Evolutionary conservation across 2,888 invertebrate genomes (phyloP), one percentile per base, ranked within the genome.

Genomic region (Cephus pygmeus): DNA sequence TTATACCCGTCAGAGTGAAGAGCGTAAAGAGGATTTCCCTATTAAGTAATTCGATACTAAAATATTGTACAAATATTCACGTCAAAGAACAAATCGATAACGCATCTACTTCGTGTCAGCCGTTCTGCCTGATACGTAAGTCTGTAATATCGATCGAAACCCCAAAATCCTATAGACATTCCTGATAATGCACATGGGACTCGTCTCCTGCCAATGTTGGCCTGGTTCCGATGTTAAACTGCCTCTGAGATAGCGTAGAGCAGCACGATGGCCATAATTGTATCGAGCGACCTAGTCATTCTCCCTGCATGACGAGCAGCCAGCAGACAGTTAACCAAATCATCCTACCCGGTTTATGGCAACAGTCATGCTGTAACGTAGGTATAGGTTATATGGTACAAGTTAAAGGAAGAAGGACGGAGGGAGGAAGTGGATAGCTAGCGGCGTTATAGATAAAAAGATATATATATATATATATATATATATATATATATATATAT

Each of bases 221-320:
- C 88, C 88, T 87, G 87, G 88, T 88, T 88, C 84, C 87, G 83
- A 87, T 87, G 87, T 84, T 85, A 84, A 87, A 85, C 85, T 81
- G 84, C 85, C 88, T 84, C 82, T 82, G 85, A 86, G 87, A 84
- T 84, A 34, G 30, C 73, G 71, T 79, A 79, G 77, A 56, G 75
- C 73, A 73, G 77, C 74, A 77, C 81, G 81, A 82, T 83, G 81
- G 80, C 82, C 82, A 83, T 83, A 83, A 85, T 85, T 84, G 82
- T 83, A 85, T 84, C 83, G 84, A 83, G 83, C 82, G 84, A 82
- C 83, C 83, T 81, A 85, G 85, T 85, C 83, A 79, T 83, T 82
- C 83, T 81, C 80, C 30, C 80, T 83, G 83, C 84, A 84, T 85
- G 83, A 85, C 85, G 83, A 82, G 79, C 78, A 78, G 79, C 79